Percentiles rank a stretch among this genome's conserved stretches.
Conservation (phyloP, 2,797 vertebrate species). For the Poecilia wingei region DNA sequence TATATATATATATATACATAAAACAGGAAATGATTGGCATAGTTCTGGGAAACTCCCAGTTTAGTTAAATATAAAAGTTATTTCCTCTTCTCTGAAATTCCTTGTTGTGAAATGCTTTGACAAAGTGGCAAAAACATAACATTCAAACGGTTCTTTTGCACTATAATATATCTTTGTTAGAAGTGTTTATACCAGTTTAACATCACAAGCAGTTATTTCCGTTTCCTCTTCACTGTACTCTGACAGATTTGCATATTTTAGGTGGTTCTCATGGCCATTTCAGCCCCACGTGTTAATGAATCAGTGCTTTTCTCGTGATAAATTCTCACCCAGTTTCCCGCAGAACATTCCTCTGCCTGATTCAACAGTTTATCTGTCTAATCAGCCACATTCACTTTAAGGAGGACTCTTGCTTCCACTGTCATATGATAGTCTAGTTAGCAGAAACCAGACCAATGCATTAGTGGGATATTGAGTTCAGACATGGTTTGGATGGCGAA, state of each 20-base stretch:
- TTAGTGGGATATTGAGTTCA: not conserved
- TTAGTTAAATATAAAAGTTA: constrained; percentile 42
- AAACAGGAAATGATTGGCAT: constrained; percentile 45
- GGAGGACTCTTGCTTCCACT: constrained; percentile 20
- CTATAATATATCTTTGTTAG: not conserved
- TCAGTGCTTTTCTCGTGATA: constrained; percentile 11
- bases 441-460: not conserved
- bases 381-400: constrained; percentile 11
- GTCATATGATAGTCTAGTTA: constrained; percentile 8
- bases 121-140: not conserved
- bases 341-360: constrained; percentile 16
- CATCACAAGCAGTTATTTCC: not conserved
- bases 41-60: constrained; percentile 41
- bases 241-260: not conserved
- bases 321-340: constrained; percentile 12
- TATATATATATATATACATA: constrained; percentile 28
- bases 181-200: not conserved
- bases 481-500: not conserved
- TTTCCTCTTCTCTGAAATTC: constrained; percentile 28
- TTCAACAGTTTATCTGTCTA: constrained; percentile 13
- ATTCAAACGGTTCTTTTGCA: not conserved
- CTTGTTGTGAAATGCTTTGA: constrained; percentile 2
- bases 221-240: not conserved
- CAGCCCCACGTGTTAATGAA: constrained; percentile 31
- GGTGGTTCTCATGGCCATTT: constrained; percentile 15